A percentile compares a stretch with the other conserved stretches of the same genome.
phyloP scores from a whole-genome alignment of 1,140 invertebrate species.

The Drosophila mayri region DNA sequence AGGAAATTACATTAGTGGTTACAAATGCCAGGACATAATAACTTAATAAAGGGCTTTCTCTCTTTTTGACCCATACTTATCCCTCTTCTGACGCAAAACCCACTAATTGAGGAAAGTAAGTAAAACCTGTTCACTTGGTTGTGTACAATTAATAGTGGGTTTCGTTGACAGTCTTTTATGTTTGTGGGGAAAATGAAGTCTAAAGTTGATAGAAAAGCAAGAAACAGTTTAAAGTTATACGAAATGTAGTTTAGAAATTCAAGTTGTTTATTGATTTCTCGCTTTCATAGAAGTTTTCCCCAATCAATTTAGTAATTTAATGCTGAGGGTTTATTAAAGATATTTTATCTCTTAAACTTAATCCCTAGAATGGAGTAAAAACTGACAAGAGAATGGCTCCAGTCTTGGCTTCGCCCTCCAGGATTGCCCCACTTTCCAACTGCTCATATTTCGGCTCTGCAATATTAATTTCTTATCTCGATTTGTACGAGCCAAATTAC shows the following conservation, averaged over 20 bases:
- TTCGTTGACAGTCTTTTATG: background rate
- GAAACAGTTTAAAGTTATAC: too few relatives aligned
- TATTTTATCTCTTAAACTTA: background rate
- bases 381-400: background rate
- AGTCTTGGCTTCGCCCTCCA: background rate
- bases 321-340: background rate
- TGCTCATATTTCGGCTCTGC: slow-evolving; percentile 38
- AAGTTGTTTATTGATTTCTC: background rate
- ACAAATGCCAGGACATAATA: background rate
- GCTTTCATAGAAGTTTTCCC: too few relatives aligned
- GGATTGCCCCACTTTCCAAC: slow-evolving; percentile 17
- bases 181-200: background rate
- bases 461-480: slow-evolving; percentile 60
- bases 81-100: slow-evolving; percentile 15
- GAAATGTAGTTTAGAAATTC: background rate
- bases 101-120: slow-evolving; percentile 1
- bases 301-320: background rate
- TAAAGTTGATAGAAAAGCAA: background rate
- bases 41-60: slow-evolving; percentile 19
- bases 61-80: slow-evolving; percentile 2
- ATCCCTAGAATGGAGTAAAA: background rate
- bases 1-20: slow-evolving; percentile 13
- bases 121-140: background rate
- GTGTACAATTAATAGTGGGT: slow-evolving; percentile 8
- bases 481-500: slow-evolving; percentile 69